These are phyloP conservation scores for Anabacerthia variegaticeps DNA, from an alignment of 2,797 vertebrate genomes.

Conservation along the genomic window DNA sequence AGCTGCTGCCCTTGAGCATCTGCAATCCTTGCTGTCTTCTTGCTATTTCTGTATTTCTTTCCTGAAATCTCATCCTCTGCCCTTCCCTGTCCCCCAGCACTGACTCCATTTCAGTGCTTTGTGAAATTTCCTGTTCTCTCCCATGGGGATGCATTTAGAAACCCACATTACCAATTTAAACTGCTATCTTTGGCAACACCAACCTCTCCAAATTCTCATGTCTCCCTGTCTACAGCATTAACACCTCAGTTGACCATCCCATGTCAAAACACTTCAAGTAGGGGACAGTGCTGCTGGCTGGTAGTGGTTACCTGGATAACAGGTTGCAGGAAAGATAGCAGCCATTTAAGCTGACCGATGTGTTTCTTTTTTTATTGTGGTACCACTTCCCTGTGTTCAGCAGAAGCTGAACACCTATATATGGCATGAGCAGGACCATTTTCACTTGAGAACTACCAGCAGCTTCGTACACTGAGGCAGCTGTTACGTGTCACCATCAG, in stretches of 20 bases:
- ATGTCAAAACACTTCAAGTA: background rate
- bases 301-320: fast-evolving
- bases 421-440: background rate
- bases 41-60: background rate
- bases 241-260: fast-evolving
- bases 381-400: background rate
- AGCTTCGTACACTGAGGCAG: background rate
- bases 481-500: background rate
- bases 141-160: background rate
- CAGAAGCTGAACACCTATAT: background rate
- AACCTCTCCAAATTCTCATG: background rate
- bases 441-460: background rate
- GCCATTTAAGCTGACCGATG: background rate
- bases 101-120: background rate
- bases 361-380: background rate
- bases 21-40: background rate
- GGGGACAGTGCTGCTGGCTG: background rate
- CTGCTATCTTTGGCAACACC: background rate
- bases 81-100: background rate
- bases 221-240: background rate
- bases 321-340: background rate
- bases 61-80: background rate
- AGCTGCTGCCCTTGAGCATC: background rate
- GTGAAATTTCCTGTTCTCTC: fast-evolving
- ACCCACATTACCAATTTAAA: background rate